Percentiles rank a stretch among this genome's conserved stretches.
Conservation (phyloP, 2,888 invertebrate genomes). For the Drosophila pegasa region DNA sequence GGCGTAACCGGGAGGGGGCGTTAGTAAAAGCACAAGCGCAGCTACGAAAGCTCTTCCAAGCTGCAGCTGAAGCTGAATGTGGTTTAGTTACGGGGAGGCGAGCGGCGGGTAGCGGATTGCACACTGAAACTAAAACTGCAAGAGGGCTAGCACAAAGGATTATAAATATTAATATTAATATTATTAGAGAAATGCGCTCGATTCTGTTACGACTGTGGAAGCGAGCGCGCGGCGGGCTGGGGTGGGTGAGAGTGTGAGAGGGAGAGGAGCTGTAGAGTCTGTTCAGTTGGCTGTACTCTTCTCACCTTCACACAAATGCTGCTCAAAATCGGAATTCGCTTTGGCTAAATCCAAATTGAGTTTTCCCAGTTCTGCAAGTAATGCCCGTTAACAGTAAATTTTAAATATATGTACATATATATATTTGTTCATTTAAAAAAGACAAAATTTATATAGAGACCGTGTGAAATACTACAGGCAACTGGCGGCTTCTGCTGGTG, state of each 20-base stretch:
- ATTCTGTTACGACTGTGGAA: slow-evolving; percentile 25
- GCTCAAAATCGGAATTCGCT: slow-evolving; percentile 79
- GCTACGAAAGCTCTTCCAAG: slow-evolving; percentile 29
- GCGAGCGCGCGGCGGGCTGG: not conserved
- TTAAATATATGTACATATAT: slow-evolving; percentile 1
- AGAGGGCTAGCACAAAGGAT: slow-evolving; percentile 43
- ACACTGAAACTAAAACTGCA: slow-evolving; percentile 60
- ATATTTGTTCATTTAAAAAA: slow-evolving; percentile 17
- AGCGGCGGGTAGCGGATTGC: slow-evolving; percentile 13
- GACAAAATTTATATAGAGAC: slow-evolving; percentile 19
- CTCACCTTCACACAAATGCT: slow-evolving; percentile 83
- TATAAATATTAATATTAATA: slow-evolving; percentile 9
- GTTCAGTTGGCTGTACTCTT: slow-evolving; percentile 7
- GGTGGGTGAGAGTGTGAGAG: not conserved
- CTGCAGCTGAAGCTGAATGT: slow-evolving; percentile 26
- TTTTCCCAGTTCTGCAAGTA: slow-evolving; percentile 78
- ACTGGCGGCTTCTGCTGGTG: slow-evolving; percentile 55
- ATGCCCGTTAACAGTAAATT: slow-evolving; percentile 36
- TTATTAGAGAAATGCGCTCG: slow-evolving; percentile 15
- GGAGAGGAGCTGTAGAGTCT: not conserved
- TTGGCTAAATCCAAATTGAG: slow-evolving; percentile 77
- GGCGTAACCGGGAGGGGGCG: slow-evolving; percentile 25
- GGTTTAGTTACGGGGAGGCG: slow-evolving; percentile 50
- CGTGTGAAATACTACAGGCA: slow-evolving; percentile 43
- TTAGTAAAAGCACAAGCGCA: slow-evolving; percentile 59